A percentile compares a stretch with the other conserved stretches of the same genome.
phyloP scores from a whole-genome alignment of 2,797 vertebrate genomes.

The Sebastes oblongus region DNA sequence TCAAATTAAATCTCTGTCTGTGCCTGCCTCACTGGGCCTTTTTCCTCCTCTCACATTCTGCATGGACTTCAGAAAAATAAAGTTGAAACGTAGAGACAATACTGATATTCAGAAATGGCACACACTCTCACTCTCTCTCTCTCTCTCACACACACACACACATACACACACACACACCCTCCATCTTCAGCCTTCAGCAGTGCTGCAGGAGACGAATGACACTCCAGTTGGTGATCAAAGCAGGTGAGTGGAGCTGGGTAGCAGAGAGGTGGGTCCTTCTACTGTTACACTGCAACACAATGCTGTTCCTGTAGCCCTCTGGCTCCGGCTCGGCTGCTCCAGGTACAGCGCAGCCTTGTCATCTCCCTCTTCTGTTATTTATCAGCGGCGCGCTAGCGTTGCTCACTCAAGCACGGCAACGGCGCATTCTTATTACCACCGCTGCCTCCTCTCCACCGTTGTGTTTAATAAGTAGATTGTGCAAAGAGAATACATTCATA shows the following conservation, averaged over 20 bases:
- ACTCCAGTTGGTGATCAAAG: constrained; percentile 80
- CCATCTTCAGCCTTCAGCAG: constrained; percentile 57
- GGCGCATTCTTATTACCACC: constrained; percentile 31
- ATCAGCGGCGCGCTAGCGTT: constrained; percentile 30
- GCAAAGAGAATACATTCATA: constrained; percentile 52
- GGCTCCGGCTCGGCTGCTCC: constrained; percentile 49
- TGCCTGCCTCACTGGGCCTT: background rate
- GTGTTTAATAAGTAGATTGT: constrained; percentile 54
- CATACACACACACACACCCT: constrained; percentile 8
- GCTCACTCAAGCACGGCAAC: constrained; percentile 28
- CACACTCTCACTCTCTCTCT: background rate
- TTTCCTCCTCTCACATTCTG: background rate
- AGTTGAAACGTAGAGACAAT: constrained; percentile 41
- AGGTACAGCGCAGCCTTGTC: constrained; percentile 49
- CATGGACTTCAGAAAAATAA: constrained; percentile 17
- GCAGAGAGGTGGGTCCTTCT: constrained; percentile 54
- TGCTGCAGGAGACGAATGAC: constrained; percentile 77
- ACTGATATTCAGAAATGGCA: constrained; percentile 21
- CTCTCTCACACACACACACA: background rate
- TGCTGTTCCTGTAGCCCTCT: constrained; percentile 42
- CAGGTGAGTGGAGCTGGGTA: constrained; percentile 64
- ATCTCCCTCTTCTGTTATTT: constrained; percentile 61
- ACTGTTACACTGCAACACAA: constrained; percentile 53
- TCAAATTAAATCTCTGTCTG: constrained; percentile 39
- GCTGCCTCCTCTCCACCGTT: constrained; percentile 19